Conservation (phyloP, 1,140 invertebrate genomes). For the Caenorhabditis remanei region DNA sequence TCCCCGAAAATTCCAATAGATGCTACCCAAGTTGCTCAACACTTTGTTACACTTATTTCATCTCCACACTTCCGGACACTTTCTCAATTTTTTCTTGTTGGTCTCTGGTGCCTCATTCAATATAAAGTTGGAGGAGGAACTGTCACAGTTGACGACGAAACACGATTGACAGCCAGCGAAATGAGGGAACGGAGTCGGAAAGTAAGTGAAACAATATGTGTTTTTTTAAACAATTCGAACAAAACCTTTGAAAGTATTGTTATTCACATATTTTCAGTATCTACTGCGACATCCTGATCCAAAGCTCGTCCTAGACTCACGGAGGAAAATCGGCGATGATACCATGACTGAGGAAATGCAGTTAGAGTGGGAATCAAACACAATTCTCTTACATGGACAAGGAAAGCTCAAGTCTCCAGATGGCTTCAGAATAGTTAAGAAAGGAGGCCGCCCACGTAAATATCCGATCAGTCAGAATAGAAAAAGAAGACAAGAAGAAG, state of each 20-base stretch:
- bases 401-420: not conserved
- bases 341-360: not conserved
- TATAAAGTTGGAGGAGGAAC: not conserved
- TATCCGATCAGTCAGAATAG: not conserved
- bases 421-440: conserved; percentile 7
- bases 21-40: not conserved
- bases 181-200: too few relatives aligned
- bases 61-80: not conserved
- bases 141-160: not conserved
- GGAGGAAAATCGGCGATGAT: too few relatives aligned
- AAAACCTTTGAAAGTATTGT: too few relatives aligned
- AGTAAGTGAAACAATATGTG: not conserved
- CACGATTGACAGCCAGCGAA: not conserved
- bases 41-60: not conserved
- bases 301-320: too few relatives aligned
- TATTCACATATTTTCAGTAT: too few relatives aligned
- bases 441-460: not conserved
- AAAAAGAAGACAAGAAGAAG: not conserved
- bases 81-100: conserved; percentile 24
- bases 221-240: too few relatives aligned
- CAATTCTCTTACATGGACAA: not conserved
- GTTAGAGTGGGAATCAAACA: not conserved
- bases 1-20: not conserved
- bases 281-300: too few relatives aligned
- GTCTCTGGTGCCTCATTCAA: not conserved